Base-by-base conservation (phyloP, 2,113 vertebrate species). In the Caranx melampygus region DNA sequence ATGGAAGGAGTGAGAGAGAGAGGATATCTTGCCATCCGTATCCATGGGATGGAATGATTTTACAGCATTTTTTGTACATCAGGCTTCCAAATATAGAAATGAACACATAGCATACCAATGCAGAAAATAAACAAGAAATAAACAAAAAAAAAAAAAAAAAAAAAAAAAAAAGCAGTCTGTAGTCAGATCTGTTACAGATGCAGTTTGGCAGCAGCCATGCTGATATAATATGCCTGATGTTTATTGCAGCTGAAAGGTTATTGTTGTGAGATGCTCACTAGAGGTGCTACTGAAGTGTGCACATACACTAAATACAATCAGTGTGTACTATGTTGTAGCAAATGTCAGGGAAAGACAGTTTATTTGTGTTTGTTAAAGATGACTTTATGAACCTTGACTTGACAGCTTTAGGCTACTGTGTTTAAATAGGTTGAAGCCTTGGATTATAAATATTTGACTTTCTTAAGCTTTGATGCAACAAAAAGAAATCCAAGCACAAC, bases 341-440 rank as follows among this genome's bases (percentile, higher is more conserved):
- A 88, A 93, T 88, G 88, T 89, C 88, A 82, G 66, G 66, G 62
- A 52, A 60, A 20, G 33, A 83, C 55, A 62, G 60, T 68, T 52
- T 67, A 70, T 79, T 79, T 70, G 72, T 66, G 34, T 81, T 87
- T 54, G 57, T 51, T 79, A 21, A 15, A 81, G 79, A 85, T 88
- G 83, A 82, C 64, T 55, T 47, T 89, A 75, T 81, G 35, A 88
- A 84, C 84, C 40, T 72, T 89, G 84, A 89, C 85, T 80, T 64
- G 14, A 40, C 63, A 58, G 72, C 71, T 76, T 75, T 73, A 58
- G 15, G 64, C 49, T 8, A 37, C 68, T 45, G n/a, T 63, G 79
- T 66, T 81, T 70, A 62, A 58, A 59, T 58, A 72, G 69, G 47
- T 71, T 18, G 52, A 73, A 71, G 62, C 37, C 49, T 70, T 76